These are phyloP conservation scores for Achatina immaculata DNA, from an alignment of 1,140 invertebrate genomes.

Conservation along the genomic window DNA sequence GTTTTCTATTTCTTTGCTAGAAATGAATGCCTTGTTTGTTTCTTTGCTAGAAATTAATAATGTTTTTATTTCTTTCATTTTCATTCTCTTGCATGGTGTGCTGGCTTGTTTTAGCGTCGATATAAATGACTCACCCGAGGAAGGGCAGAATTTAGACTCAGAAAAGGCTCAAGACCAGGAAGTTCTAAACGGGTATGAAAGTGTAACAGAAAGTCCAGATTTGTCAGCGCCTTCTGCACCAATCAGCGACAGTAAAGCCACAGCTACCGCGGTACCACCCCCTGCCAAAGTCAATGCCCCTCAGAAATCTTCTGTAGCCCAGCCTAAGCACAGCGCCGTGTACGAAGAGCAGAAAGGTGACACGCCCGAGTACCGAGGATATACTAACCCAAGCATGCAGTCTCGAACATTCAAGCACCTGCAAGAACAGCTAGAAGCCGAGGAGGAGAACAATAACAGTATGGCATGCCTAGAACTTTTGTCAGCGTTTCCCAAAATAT, in stretches of 20 bases:
- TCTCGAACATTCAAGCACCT: constrained; percentile 64
- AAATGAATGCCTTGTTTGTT: too few relatives aligned
- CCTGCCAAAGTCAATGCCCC: background rate
- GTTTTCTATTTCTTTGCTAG: too few relatives aligned
- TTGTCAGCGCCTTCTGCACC: background rate
- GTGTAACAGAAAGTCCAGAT: background rate
- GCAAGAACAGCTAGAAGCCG: constrained; percentile 48
- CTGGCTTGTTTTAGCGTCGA: constrained; percentile 49
- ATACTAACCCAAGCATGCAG: constrained; percentile 64
- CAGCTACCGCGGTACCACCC: background rate
- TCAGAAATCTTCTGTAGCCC: background rate
- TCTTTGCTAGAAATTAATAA: too few relatives aligned
- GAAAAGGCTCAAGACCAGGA: constrained; percentile 44
- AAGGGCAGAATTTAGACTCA: constrained; percentile 49
- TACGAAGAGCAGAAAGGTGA: constrained; percentile 50
- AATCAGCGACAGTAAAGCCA: background rate
- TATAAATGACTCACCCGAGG: constrained; percentile 46
- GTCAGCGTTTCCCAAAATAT: background rate
- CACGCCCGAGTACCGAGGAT: constrained; percentile 54
- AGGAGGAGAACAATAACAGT: constrained; percentile 34
- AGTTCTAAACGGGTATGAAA: background rate
- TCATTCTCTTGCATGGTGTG: background rate
- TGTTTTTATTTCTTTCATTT: background rate
- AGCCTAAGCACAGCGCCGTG: constrained; percentile 40
- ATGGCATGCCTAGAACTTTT: background rate